Percentiles rank a stretch among this genome's conserved stretches.
Conservation (phyloP, 2,797 vertebrate genomes). For the Gallinago stenura region DNA sequence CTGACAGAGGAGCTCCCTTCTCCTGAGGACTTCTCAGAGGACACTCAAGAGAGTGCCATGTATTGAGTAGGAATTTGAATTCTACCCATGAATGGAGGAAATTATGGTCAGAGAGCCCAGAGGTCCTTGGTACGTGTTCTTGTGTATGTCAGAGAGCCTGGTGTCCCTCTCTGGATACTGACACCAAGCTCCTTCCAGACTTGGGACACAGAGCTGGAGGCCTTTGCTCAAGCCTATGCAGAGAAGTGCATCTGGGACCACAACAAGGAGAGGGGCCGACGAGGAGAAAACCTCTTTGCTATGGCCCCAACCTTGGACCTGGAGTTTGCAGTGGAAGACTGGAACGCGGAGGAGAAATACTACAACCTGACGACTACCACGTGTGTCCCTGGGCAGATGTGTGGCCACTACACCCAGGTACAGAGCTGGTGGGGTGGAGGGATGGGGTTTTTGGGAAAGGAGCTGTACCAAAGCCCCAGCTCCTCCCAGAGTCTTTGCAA, state of each 20-base stretch:
- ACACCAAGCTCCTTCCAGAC: constrained; percentile 61
- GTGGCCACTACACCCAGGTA: constrained; percentile 85
- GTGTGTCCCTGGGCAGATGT: constrained; percentile 74
- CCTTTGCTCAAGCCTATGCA: constrained; percentile 77
- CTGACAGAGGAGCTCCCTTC: background rate
- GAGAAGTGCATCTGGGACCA: constrained; percentile 82
- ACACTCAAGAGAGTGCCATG: background rate
- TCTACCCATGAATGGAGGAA: background rate
- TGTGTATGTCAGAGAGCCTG: accelerated
- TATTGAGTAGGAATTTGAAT: background rate
- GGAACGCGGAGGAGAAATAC: constrained; percentile 72
- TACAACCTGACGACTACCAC: constrained; percentile 75
- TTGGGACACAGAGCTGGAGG: constrained; percentile 79
- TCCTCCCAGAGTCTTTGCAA: background rate
- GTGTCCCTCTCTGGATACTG: background rate
- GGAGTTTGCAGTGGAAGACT: constrained; percentile 69
- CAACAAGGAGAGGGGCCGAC: constrained; percentile 77
- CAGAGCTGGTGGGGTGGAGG: background rate
- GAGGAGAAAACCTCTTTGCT: constrained; percentile 82
- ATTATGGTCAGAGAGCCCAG: background rate
- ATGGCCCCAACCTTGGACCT: constrained; percentile 76
- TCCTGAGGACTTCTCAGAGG: background rate
- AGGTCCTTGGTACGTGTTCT: background rate
- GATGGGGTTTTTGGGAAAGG: background rate
- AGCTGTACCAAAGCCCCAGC: background rate